phyloP scores from a whole-genome alignment of 2,113 vertebrate genomes.

The Setophaga petechia region DNA sequence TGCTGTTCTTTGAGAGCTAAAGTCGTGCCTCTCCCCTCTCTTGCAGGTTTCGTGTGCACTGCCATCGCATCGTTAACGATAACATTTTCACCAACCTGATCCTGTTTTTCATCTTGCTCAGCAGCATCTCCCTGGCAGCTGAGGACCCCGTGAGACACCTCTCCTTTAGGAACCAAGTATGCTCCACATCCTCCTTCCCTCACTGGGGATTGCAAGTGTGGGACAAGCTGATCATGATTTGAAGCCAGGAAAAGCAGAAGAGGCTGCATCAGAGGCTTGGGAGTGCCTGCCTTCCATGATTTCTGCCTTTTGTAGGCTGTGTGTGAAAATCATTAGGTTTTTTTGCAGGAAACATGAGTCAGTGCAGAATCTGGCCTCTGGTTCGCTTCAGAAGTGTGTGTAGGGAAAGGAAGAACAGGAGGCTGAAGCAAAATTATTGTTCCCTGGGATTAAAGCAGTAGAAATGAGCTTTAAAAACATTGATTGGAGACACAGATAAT shows the following conservation, averaged over 20 bases:
- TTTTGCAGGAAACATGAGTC: not conserved
- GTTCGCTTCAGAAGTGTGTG: not conserved
- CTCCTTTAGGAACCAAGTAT: constrained; percentile 94
- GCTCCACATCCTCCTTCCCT: constrained; percentile 22
- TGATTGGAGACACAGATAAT: not conserved
- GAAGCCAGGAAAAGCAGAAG: not conserved
- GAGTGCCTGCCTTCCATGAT: not conserved
- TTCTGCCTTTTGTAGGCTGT: not conserved
- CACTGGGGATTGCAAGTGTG: not conserved
- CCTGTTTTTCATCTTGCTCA: constrained; percentile 99
- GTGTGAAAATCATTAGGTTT: not conserved
- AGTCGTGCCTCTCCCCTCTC: not conserved
- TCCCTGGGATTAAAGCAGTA: not conserved
- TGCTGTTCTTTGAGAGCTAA: not conserved
- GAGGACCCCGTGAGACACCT: constrained; percentile 93
- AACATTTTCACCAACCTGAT: constrained; percentile 99
- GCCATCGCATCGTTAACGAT: constrained; percentile 96
- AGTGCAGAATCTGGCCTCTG: not conserved
- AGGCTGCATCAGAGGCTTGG: not conserved
- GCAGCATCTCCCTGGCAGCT: constrained; percentile 96
- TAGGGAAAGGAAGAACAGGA: not conserved
- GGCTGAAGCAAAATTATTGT: not conserved
- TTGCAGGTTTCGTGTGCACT: constrained; percentile 92
- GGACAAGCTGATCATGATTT: not conserved
- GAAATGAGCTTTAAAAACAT: not conserved